phyloP scores from a whole-genome alignment of 2,888 invertebrate species.

The Orthonevra nobilis region DNA sequence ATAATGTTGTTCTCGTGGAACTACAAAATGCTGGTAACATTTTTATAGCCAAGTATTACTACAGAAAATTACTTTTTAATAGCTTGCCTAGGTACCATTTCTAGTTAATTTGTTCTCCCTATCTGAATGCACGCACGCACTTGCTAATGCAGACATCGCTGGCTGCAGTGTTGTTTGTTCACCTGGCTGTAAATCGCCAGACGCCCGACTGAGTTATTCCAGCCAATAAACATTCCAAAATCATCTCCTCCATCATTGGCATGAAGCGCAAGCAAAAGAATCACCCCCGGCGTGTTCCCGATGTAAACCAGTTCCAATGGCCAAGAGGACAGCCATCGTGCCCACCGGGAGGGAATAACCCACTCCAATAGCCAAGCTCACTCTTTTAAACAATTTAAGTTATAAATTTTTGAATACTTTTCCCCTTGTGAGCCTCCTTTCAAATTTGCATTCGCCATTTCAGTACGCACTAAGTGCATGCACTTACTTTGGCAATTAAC shows the following conservation, averaged over 20 bases:
- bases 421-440: constrained; percentile 1
- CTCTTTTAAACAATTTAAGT: constrained; percentile 41
- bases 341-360: constrained; percentile 23
- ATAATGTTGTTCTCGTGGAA: constrained; percentile 4
- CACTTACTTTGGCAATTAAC: constrained; percentile 65
- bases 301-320: constrained; percentile 27
- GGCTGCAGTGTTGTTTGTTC: neutral
- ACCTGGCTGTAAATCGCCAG: constrained; percentile 28
- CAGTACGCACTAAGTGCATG: constrained; percentile 66
- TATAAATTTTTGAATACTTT: constrained; percentile 53
- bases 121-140: constrained; percentile 43
- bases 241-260: constrained; percentile 44
- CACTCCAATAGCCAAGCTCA: constrained; percentile 10
- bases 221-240: constrained; percentile 57
- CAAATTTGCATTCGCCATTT: constrained; percentile 60
- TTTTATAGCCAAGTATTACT: constrained; percentile 32
- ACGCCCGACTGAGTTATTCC: constrained; percentile 51
- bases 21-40: constrained; percentile 36
- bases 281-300: constrained; percentile 27
- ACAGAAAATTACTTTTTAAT: constrained; percentile 62
- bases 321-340: constrained; percentile 3
- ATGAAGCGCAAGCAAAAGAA: constrained; percentile 19
- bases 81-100: constrained; percentile 36
- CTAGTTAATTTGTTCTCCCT: constrained; percentile 26
- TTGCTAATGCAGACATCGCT: neutral